phyloP scores from a whole-genome alignment of 1,140 invertebrate genomes.

The Heliothis subflexa region DNA sequence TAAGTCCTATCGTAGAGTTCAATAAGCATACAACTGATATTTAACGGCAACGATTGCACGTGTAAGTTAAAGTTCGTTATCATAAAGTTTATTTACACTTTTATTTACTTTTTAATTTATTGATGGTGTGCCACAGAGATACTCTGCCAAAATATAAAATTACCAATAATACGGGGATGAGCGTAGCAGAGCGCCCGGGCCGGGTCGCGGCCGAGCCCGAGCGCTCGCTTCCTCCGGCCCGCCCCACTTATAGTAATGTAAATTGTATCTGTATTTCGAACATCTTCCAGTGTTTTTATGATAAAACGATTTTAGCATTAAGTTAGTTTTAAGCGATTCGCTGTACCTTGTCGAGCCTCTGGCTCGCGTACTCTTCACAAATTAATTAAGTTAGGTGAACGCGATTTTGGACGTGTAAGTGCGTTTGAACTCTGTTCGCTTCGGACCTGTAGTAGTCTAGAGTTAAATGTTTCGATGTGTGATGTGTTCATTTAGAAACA shows the following conservation, averaged over 20 bases:
- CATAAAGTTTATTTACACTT: conserved; percentile 85
- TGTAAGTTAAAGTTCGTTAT: conserved; percentile 81
- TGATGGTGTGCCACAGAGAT: conserved; percentile 86
- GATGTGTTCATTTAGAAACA: conserved; percentile 83
- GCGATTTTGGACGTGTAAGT: conserved; percentile 68
- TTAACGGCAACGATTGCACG: conserved; percentile 83
- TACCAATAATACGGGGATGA: conserved; percentile 78
- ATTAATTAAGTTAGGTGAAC: conserved; percentile 77
- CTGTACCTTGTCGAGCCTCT: conserved; percentile 79
- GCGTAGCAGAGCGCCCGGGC: conserved; percentile 51
- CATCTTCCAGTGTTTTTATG: conserved; percentile 85
- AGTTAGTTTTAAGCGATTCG: conserved; percentile 80
- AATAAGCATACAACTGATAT: conserved; percentile 82
- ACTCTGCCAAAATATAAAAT: conserved; percentile 87
- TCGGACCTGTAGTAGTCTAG: conserved; percentile 77
- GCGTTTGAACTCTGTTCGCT: conserved; percentile 71
- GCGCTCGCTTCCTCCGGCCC: neutral
- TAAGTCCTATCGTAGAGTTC: conserved; percentile 80
- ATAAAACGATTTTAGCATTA: conserved; percentile 77
- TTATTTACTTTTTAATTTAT: conserved; percentile 86
- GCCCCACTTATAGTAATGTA: conserved; percentile 70
- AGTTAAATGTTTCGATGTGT: conserved; percentile 81
- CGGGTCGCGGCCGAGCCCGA: conserved; percentile 37
- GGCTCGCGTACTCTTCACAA: conserved; percentile 80
- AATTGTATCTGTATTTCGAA: conserved; percentile 78